Conservation (phyloP, 2,113 vertebrate species). For the Stictonetta naevosa region DNA sequence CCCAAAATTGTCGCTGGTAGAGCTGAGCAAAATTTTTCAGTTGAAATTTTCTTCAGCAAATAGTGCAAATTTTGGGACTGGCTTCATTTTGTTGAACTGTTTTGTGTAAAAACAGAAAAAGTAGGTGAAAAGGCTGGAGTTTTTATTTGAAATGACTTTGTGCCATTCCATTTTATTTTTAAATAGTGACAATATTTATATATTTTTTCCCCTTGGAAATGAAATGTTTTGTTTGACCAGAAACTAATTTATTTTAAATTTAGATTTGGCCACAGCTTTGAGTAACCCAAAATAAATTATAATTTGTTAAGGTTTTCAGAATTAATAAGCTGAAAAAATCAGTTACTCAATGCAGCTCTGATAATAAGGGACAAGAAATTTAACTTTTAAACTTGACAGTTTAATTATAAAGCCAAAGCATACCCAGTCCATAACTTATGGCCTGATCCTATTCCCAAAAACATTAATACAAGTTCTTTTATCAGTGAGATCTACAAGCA, state of each 20-base stretch:
- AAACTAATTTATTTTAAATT: neutral
- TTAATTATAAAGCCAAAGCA: constrained; percentile 19
- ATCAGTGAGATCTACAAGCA: constrained; percentile 36
- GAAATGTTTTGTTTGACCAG: neutral
- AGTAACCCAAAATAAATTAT: neutral
- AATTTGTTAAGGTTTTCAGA: neutral
- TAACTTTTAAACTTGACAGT: neutral
- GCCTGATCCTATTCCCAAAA: constrained; percentile 45
- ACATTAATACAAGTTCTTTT: constrained; percentile 20
- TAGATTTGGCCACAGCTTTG: neutral
- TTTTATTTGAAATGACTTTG: neutral
- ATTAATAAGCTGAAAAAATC: constrained; percentile 16
- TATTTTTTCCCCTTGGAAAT: neutral
- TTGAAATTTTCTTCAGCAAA: neutral
- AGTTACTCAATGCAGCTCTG: neutral
- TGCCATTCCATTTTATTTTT: neutral
- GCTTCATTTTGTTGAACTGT: neutral
- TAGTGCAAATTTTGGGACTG: neutral
- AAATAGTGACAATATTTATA: neutral
- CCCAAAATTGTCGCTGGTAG: neutral
- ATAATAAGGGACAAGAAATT: neutral
- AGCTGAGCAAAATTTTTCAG: neutral
- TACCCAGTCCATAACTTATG: constrained; percentile 2
- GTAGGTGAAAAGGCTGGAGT: neutral
- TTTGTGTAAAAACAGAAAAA: neutral